Percentiles rank a stretch among this genome's conserved stretches.
phyloP scores from a whole-genome alignment of 2,113 vertebrate genomes.

The Orthonyx spaldingii region DNA sequence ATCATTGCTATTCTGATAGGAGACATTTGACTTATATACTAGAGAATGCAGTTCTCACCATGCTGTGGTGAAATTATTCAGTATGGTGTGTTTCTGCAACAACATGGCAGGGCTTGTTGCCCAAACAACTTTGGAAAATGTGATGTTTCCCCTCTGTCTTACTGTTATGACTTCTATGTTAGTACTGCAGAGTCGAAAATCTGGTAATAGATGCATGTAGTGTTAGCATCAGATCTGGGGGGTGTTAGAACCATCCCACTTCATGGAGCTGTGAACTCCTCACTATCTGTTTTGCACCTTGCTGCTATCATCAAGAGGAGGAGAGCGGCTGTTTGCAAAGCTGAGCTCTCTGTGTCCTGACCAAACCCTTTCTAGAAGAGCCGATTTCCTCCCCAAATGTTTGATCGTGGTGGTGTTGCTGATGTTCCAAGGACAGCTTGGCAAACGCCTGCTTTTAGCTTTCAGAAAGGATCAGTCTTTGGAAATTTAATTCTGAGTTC shows the following conservation, averaged over 20 bases:
- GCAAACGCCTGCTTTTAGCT: not conserved
- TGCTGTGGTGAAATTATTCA: not conserved
- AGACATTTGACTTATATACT: not conserved
- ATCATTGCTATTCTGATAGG: not conserved
- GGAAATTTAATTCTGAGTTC: conserved; percentile 1
- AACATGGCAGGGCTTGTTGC: not conserved
- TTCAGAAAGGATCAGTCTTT: not conserved
- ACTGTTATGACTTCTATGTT: not conserved
- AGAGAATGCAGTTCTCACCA: not conserved
- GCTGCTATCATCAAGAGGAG: conserved; percentile 2
- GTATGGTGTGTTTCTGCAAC: not conserved
- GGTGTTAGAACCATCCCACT: conserved; percentile 7
- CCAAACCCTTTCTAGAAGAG: conserved; percentile 14
- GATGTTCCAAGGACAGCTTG: conserved; percentile 1
- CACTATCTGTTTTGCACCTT: conserved; percentile 29
- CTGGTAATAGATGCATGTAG: not conserved
- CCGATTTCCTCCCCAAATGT: conserved; percentile 59
- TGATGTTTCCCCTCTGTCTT: not conserved
- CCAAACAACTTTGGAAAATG: not conserved
- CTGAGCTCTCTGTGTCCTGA: not conserved
- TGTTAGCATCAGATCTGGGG: not conserved
- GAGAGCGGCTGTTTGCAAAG: not conserved
- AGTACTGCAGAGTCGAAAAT: not conserved
- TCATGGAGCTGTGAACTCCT: not conserved
- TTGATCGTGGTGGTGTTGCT: conserved; percentile 34